Percentiles rank a stretch among this genome's conserved stretches.
These are phyloP conservation scores for Tenthredo scrophulariae DNA, from an alignment of 2,888 invertebrate species.

Conservation along the genomic window DNA sequence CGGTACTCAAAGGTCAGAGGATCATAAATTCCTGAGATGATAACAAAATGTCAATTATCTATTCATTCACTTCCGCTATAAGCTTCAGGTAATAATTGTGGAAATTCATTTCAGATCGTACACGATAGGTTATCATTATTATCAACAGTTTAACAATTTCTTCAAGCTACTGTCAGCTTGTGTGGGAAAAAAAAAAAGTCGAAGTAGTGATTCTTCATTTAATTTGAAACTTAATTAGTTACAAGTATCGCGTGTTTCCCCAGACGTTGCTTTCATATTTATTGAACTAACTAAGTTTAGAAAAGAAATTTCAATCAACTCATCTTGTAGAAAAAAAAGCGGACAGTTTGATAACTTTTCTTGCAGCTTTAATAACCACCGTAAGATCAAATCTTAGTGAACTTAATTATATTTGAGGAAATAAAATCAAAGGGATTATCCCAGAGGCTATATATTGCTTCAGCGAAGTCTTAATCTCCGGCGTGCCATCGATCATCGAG, in stretches of 20 bases:
- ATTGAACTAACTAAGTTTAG: slow-evolving; percentile 9
- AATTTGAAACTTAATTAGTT: not conserved
- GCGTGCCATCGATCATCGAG: slow-evolving; percentile 18
- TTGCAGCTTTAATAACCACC: slow-evolving; percentile 5
- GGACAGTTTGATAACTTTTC: slow-evolving; percentile 16
- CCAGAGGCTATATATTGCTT: not conserved
- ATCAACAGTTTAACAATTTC: not conserved
- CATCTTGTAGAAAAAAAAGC: not conserved
- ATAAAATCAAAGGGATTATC: slow-evolving; percentile 40
- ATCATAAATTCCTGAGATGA: slow-evolving; percentile 4
- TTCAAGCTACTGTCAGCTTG: not conserved
- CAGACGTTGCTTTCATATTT: not conserved
- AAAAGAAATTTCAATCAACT: slow-evolving; percentile 10
- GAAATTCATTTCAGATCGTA: not conserved
- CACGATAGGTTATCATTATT: not conserved
- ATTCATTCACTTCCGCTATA: not conserved
- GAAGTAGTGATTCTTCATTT: not conserved
- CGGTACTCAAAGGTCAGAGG: slow-evolving; percentile 40
- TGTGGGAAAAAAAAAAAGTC: not conserved
- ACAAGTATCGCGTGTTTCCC: not conserved
- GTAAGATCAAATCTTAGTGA: slow-evolving; percentile 20
- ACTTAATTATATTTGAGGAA: slow-evolving; percentile 39
- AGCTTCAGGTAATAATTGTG: not conserved
- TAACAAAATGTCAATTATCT: not conserved
- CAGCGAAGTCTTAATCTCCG: slow-evolving; percentile 24